Conservation (phyloP, 2,113 vertebrate genomes). For the Tragulus kanchil region DNA sequence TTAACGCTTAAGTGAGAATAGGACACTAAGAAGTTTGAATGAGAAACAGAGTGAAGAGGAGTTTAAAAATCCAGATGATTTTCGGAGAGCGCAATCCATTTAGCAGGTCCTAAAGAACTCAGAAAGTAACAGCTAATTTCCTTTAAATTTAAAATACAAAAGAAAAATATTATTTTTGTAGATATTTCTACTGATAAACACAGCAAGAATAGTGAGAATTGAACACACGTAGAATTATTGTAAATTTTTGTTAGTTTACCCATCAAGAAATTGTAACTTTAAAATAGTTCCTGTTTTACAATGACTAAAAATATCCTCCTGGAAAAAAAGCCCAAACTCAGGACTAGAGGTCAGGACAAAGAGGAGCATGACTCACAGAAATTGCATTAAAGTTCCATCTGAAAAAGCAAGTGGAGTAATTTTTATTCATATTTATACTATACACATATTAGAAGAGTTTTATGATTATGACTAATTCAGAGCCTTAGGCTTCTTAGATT, state of each 20-base stretch:
- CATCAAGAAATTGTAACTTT: slow-evolving; percentile 25
- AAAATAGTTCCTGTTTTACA: slow-evolving; percentile 19
- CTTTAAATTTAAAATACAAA: slow-evolving; percentile 30
- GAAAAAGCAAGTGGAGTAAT: not conserved
- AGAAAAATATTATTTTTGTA: not conserved
- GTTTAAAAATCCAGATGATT: slow-evolving; percentile 46
- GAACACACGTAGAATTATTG: not conserved
- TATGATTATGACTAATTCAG: not conserved
- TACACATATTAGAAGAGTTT: not conserved
- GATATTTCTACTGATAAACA: not conserved
- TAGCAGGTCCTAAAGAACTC: not conserved
- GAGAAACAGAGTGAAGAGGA: not conserved
- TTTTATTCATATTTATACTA: slow-evolving; percentile 17
- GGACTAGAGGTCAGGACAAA: slow-evolving; percentile 25
- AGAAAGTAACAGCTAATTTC: not conserved
- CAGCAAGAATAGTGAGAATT: not conserved
- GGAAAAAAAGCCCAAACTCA: not conserved
- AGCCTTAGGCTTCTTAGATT: not conserved
- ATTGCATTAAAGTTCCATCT: not conserved
- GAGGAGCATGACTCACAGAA: slow-evolving; percentile 52
- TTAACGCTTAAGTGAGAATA: not conserved
- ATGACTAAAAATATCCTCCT: slow-evolving; percentile 58
- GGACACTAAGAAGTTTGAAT: not conserved
- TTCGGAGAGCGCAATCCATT: not conserved
- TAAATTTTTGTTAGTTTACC: slow-evolving; percentile 17